phyloP scores from a whole-genome alignment of 2,797 vertebrate genomes.

The Bothrops alternatus region DNA sequence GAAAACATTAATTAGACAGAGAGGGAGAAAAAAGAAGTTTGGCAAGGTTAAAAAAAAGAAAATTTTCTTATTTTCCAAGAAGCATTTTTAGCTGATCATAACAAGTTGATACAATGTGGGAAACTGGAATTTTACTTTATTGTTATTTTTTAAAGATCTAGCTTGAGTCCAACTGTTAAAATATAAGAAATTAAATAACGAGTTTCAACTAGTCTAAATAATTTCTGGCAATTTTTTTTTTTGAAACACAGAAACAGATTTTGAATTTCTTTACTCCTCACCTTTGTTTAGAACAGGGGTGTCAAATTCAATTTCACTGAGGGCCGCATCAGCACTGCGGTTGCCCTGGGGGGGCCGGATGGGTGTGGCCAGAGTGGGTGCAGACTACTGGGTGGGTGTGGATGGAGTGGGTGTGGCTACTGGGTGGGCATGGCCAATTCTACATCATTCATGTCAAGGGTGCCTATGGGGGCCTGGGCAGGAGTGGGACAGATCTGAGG shows the following conservation, averaged over 20 bases:
- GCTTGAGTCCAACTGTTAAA: slow-evolving; percentile 43
- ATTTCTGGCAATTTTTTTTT: slow-evolving; percentile 53
- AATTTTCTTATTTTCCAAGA: not conserved
- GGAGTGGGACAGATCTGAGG: too few relatives aligned
- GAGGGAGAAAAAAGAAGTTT: not conserved
- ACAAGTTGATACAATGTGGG: not conserved
- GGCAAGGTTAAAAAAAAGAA: not conserved
- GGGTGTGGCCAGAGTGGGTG: too few relatives aligned
- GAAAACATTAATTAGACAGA: not conserved
- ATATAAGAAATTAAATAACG: slow-evolving; percentile 59
- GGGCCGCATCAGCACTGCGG: too few relatives aligned
- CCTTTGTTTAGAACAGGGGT: not conserved
- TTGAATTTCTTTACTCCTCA: not conserved
- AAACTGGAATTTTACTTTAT: not conserved
- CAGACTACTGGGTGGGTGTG: too few relatives aligned
- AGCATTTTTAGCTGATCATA: not conserved
- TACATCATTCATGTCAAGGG: too few relatives aligned
- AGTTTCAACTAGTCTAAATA: slow-evolving; percentile 51
- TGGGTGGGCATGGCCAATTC: too few relatives aligned
- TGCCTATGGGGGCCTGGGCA: too few relatives aligned
- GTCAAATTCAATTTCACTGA: too few relatives aligned
- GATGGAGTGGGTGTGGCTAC: too few relatives aligned
- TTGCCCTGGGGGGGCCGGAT: too few relatives aligned
- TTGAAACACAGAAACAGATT: slow-evolving; percentile 60
- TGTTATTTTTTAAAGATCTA: slow-evolving; percentile 20